Conservation (phyloP, 2,113 vertebrate genomes). For the Pseudorasbora parva region DNA sequence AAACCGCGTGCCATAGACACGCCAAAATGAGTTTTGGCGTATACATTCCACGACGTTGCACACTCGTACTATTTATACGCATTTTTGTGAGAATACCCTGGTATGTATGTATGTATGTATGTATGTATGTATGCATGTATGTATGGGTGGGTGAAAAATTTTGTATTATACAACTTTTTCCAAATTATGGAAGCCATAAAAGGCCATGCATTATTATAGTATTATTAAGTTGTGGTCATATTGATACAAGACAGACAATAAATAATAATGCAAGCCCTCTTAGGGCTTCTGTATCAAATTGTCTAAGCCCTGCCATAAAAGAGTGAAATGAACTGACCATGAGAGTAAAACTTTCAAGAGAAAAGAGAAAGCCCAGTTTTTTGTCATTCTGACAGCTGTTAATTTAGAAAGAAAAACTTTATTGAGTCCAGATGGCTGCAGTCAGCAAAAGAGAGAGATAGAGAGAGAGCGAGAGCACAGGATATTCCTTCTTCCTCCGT, state of each 20-base stretch:
- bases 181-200: background rate
- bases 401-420: slow-evolving; percentile 71
- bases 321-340: background rate
- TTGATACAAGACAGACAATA: background rate
- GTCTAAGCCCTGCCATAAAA: slow-evolving; percentile 44
- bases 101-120: too few relatives aligned
- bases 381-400: slow-evolving; percentile 32
- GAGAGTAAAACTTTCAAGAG: slow-evolving; percentile 20
- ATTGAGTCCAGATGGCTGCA: slow-evolving; percentile 79
- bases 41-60: too few relatives aligned
- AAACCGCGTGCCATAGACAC: too few relatives aligned
- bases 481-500: slow-evolving; percentile 70
- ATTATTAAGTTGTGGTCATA: background rate
- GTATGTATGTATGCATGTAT: too few relatives aligned
- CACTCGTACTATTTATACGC: too few relatives aligned
- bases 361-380: slow-evolving; percentile 23
- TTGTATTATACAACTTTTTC: background rate
- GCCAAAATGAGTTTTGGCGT: too few relatives aligned
- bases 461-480: slow-evolving; percentile 69
- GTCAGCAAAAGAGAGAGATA: slow-evolving; percentile 83
- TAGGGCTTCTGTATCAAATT: background rate
- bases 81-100: too few relatives aligned
- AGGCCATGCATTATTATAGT: background rate
- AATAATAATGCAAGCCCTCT: background rate
- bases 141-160: too few relatives aligned